A percentile compares a stretch with the other conserved stretches of the same genome.
Conservation (phyloP, 2,797 vertebrate species). For the Bovichtus variegatus region DNA sequence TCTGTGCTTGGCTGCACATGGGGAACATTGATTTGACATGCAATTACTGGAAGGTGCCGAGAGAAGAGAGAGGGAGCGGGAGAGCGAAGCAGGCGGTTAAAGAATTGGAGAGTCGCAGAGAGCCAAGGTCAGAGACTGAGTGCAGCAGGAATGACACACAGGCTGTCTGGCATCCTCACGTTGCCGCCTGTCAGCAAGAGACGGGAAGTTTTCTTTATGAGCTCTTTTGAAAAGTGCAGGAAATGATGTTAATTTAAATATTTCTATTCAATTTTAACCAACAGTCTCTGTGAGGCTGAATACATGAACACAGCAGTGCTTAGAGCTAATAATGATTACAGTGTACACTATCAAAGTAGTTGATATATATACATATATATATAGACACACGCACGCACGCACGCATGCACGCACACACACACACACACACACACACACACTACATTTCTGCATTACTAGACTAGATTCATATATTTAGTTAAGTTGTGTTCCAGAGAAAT, state of each 20-base stretch:
- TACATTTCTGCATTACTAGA: too few species aligned
- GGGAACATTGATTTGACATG: slow-evolving; percentile 80
- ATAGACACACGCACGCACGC: too few species aligned
- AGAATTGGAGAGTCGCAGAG: slow-evolving; percentile 60
- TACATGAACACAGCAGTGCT: too few species aligned
- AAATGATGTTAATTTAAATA: background rate
- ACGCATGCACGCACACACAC: too few species aligned
- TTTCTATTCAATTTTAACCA: background rate
- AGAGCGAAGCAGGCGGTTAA: slow-evolving; percentile 32
- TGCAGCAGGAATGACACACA: slow-evolving; percentile 50
- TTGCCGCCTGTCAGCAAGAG: background rate
- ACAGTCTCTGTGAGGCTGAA: too few species aligned
- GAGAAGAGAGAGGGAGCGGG: slow-evolving; percentile 45
- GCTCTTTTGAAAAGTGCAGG: background rate
- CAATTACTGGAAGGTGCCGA: slow-evolving; percentile 76
- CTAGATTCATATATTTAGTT: too few species aligned
- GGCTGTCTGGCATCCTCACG: slow-evolving; percentile 49
- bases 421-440: too few species aligned
- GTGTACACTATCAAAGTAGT: too few species aligned
- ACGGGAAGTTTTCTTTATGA: too few species aligned
- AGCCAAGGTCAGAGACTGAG: slow-evolving; percentile 70
- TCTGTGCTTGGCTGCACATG: slow-evolving; percentile 71
- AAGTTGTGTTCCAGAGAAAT: too few species aligned
- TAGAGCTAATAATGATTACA: too few species aligned
- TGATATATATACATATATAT: too few species aligned